A percentile compares a stretch with the other conserved stretches of the same genome.
Evolutionary conservation across 2,888 invertebrate species (phyloP).

Genomic region (Zaprionus lineosus): DNA sequence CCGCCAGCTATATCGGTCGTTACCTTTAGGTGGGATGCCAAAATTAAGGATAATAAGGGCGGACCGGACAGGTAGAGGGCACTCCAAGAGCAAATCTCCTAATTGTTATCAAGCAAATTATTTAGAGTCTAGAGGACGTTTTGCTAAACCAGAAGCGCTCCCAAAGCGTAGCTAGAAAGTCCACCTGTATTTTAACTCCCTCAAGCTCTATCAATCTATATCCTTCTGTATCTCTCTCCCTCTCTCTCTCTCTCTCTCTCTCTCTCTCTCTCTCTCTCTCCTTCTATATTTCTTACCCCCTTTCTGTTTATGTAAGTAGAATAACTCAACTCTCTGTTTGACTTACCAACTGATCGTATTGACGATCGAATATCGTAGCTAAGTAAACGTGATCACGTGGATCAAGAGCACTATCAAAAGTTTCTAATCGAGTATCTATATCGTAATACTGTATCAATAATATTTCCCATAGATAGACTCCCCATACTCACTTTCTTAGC

Average conservation of each 20-base stretch:
- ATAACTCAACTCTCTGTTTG: no score
- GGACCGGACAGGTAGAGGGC: slow-evolving; percentile 83
- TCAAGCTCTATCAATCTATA: slow-evolving; percentile 9
- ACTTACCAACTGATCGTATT: background rate
- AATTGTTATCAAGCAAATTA: slow-evolving; percentile 1
- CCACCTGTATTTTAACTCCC: slow-evolving; percentile 49
- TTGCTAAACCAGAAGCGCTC: slow-evolving; percentile 48
- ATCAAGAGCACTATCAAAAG: no score
- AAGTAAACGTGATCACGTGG: no score
- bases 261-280: slow-evolving; percentile 8
- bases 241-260: slow-evolving; percentile 21
- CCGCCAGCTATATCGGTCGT: slow-evolving; percentile 93
- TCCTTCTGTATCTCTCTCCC: slow-evolving; percentile 23
- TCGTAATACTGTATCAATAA: no score
- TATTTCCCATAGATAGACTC: no score
- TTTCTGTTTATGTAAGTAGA: no score
- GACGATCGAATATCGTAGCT: no score
- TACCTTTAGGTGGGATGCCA: slow-evolving; percentile 94
- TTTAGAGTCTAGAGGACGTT: slow-evolving; percentile 41
- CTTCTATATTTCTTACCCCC: no score
- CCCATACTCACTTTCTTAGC: no score
- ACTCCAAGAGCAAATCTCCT: slow-evolving; percentile 21
- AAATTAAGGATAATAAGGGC: slow-evolving; percentile 84
- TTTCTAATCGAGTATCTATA: no score
- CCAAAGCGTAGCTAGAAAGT: slow-evolving; percentile 46